Percentiles rank a stretch among this genome's conserved stretches.
Evolutionary conservation across 2,888 invertebrate genomes (phyloP).

Genomic region (Clunio marinus): DNA sequence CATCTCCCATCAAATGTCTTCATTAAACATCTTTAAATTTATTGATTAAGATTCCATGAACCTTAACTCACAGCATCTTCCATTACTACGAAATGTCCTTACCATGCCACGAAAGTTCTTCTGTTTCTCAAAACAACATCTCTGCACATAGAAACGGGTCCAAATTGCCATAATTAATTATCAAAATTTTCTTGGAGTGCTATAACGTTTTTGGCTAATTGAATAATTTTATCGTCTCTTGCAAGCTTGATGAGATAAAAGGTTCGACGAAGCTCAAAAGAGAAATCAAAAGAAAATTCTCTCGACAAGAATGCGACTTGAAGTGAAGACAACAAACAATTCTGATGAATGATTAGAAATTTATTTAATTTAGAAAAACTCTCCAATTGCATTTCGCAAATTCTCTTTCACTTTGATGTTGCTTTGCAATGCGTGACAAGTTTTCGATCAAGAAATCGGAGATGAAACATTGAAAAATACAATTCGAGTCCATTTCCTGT

Average conservation of each 20-base stretch:
- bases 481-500: conserved; percentile 98
- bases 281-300: neutral
- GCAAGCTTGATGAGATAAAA: conserved; percentile 6
- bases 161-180: neutral
- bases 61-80: too few species aligned
- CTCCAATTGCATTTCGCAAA: neutral
- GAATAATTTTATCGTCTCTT: neutral
- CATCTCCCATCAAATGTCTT: neutral
- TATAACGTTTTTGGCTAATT: conserved; percentile 2
- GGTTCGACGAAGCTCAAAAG: too few species aligned
- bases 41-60: neutral
- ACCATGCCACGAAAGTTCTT: neutral
- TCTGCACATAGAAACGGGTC: neutral
- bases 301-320: too few species aligned
- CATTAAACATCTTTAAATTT: neutral
- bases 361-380: neutral
- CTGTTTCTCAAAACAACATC: too few species aligned
- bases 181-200: neutral
- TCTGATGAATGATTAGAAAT: neutral
- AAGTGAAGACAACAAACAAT: too few species aligned
- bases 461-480: conserved; percentile 76
- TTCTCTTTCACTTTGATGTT: neutral
- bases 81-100: neutral
- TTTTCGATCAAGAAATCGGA: too few species aligned
- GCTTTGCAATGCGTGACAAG: neutral